These are phyloP conservation scores for Heteromurus nitidus DNA, from an alignment of 2,888 invertebrate species.

Conservation along the genomic window DNA sequence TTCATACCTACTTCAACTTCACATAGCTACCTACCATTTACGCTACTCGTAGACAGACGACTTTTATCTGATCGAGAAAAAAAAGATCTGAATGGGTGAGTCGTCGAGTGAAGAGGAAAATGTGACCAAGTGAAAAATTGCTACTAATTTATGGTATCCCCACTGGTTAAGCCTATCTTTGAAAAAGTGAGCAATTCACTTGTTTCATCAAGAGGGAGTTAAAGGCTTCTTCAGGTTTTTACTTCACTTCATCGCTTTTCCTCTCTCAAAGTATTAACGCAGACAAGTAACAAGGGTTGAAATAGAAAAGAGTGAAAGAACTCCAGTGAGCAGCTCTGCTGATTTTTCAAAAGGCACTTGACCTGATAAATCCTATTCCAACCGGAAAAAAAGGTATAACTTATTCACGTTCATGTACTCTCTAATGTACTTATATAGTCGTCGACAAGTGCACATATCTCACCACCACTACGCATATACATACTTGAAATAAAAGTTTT, in stretches of 20 bases:
- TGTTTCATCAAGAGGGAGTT: conserved; percentile 54
- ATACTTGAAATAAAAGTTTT: conserved; percentile 9
- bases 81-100: conserved; percentile 39
- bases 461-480: conserved; percentile 6
- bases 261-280: too few relatives aligned
- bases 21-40: conserved; percentile 32
- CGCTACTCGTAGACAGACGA: conserved; percentile 27
- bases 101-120: conserved; percentile 36
- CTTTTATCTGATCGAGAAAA: conserved; percentile 55
- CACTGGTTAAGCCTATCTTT: conserved; percentile 45
- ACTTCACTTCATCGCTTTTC: too few relatives aligned
- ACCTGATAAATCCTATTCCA: conserved; percentile 60
- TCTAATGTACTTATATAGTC: neutral
- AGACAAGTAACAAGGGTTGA: conserved; percentile 19
- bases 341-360: conserved; percentile 55
- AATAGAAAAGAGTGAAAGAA: conserved; percentile 21
- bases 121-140: conserved; percentile 67
- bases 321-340: conserved; percentile 28
- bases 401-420: neutral
- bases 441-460: neutral
- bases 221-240: conserved; percentile 33
- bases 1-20: conserved; percentile 38
- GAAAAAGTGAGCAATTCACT: conserved; percentile 49
- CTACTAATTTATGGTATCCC: conserved; percentile 64
- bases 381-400: conserved; percentile 22